These are phyloP conservation scores for Gymnocypris eckloni DNA, from an alignment of 2,797 vertebrate species.

Conservation along the genomic window DNA sequence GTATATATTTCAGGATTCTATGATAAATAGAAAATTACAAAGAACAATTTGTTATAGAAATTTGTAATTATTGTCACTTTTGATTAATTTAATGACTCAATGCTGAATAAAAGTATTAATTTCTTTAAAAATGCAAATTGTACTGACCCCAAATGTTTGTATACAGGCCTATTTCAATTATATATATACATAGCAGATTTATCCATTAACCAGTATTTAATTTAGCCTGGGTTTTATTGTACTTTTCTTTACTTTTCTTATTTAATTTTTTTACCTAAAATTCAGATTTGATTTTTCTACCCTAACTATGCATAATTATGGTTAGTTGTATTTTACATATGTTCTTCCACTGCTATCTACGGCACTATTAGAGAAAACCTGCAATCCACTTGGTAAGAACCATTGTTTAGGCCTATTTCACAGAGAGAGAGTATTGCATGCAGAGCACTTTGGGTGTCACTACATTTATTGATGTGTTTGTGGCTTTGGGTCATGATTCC, in stretches of 20 bases:
- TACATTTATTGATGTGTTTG: constrained; percentile 9
- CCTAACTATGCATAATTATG: not conserved
- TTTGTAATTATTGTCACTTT: not conserved
- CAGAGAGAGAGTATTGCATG: not conserved
- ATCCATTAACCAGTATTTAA: not conserved
- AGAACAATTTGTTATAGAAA: not conserved
- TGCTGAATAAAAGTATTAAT: not conserved
- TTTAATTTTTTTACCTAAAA: not conserved
- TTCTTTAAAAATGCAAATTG: too few species aligned
- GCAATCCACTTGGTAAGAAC: not conserved
- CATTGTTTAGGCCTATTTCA: not conserved
- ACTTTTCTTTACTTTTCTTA: not conserved
- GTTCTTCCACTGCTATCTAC: not conserved
- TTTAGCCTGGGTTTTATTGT: not conserved
- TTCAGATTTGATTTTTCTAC: not conserved
- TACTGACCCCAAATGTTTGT: too few species aligned
- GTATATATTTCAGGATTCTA: not conserved
- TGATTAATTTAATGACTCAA: not conserved
- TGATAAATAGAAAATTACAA: not conserved
- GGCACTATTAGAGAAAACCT: not conserved
- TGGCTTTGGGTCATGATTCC: constrained; percentile 28
- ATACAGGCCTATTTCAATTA: too few species aligned
- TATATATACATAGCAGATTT: not conserved
- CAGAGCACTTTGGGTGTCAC: not conserved
- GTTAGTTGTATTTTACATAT: not conserved